These are phyloP conservation scores for Muricea muricata DNA, from an alignment of 92 coral and sea anemone genomes.

Conservation along the genomic window DNA sequence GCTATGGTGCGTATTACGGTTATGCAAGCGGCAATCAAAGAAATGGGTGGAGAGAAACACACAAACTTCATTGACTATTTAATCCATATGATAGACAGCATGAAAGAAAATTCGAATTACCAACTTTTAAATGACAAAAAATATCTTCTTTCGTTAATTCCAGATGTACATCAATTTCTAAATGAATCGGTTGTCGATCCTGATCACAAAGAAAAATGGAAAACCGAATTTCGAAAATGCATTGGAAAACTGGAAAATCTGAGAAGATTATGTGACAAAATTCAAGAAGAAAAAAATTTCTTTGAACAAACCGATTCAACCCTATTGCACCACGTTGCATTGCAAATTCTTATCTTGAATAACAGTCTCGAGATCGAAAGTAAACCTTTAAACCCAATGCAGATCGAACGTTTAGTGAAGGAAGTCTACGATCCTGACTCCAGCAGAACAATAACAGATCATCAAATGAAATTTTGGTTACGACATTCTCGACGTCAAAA, in stretches of 20 bases:
- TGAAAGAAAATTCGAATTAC: background rate
- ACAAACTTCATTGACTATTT: constrained; percentile 59
- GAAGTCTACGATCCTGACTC: constrained; percentile 55
- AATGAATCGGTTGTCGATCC: constrained; percentile 59
- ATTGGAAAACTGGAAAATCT: constrained; percentile 64
- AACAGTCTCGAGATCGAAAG: constrained; percentile 73
- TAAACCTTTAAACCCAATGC: constrained; percentile 56
- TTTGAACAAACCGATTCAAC: constrained; percentile 54
- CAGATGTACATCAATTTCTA: constrained; percentile 70
- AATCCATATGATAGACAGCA: constrained; percentile 36
- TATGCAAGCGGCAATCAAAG: constrained; percentile 76
- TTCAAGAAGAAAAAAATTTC: constrained; percentile 39
- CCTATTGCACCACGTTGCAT: constrained; percentile 61
- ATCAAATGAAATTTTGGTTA: constrained; percentile 75
- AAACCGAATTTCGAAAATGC: constrained; percentile 51
- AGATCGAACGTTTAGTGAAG: constrained; percentile 65
- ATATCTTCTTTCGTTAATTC: constrained; percentile 66
- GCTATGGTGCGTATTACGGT: constrained; percentile 72
- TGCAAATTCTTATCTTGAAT: constrained; percentile 59
- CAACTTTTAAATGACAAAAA: constrained; percentile 45
- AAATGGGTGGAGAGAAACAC: constrained; percentile 35
- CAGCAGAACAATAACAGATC: constrained; percentile 49
- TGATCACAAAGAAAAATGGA: constrained; percentile 70
- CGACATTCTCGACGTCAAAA: constrained; percentile 56
- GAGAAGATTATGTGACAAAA: constrained; percentile 58